Evolutionary conservation across 2,113 vertebrate genomes (phyloP).

Genomic region (Haemorhous mexicanus): DNA sequence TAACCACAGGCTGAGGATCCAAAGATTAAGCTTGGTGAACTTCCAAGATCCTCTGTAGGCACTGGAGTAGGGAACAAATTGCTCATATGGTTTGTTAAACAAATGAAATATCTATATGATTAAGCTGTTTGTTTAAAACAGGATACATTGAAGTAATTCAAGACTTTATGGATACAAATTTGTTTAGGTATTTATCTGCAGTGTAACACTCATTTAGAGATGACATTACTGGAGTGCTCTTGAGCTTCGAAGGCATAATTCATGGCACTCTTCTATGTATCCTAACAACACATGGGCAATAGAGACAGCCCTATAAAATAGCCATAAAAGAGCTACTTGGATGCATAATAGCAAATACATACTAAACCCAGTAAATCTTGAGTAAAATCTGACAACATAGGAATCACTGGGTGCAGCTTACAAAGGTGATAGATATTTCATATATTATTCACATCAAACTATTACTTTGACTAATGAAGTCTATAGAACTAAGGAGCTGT

Average conservation of each 20-base stretch:
- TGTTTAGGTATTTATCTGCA: not conserved
- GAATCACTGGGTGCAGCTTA: not conserved
- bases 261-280: not conserved
- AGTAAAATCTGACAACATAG: not conserved
- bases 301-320: not conserved
- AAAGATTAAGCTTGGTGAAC: not conserved
- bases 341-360: not conserved
- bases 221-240: not conserved
- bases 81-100: not conserved
- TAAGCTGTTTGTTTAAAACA: not conserved
- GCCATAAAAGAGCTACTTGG: not conserved
- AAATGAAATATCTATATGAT: not conserved
- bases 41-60: not conserved
- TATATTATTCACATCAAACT: not conserved
- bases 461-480: not conserved
- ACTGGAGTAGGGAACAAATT: not conserved
- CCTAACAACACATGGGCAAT: not conserved
- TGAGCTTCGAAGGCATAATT: not conserved
- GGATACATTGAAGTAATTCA: not conserved
- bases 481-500: not conserved
- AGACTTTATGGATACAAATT: not conserved
- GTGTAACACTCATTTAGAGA: not conserved
- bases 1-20: not conserved
- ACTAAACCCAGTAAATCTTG: not conserved
- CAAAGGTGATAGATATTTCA: not conserved